phyloP scores from a whole-genome alignment of 1,140 invertebrate species.

The Cydia amplana region DNA sequence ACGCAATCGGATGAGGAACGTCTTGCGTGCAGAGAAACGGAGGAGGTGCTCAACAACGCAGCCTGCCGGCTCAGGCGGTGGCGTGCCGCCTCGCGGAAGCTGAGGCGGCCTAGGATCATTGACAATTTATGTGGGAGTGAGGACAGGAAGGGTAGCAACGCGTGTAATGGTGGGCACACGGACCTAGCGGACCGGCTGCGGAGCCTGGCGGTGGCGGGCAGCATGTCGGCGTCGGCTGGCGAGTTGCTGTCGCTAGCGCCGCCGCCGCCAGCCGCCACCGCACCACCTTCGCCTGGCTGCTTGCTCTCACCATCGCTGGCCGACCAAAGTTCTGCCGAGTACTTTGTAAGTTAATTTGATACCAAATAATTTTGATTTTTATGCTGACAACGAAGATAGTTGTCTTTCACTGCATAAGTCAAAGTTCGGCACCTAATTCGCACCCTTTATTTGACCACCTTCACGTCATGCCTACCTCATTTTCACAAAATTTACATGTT shows the following conservation, averaged over 20 bases:
- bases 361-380: background rate
- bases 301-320: constrained; percentile 68
- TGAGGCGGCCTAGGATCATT: constrained; percentile 64
- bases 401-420: too few relatives aligned
- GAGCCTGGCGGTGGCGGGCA: constrained; percentile 77
- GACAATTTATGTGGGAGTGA: constrained; percentile 70
- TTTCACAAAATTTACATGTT: too few relatives aligned
- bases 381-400: too few relatives aligned
- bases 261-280: constrained; percentile 72
- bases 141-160: constrained; percentile 54
- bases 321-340: constrained; percentile 68
- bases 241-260: constrained; percentile 77
- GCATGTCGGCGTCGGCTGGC: constrained; percentile 76
- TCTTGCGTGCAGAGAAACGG: constrained; percentile 57
- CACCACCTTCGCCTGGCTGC: constrained; percentile 69
- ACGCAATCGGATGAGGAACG: constrained; percentile 65
- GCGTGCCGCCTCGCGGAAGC: constrained; percentile 67
- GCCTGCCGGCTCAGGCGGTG: constrained; percentile 66
- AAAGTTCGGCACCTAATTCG: too few relatives aligned
- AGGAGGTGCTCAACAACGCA: constrained; percentile 70
- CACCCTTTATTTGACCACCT: too few relatives aligned
- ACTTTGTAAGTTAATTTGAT: constrained; percentile 65
- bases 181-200: constrained; percentile 73
- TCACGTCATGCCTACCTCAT: too few relatives aligned
- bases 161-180: constrained; percentile 61